Evolutionary conservation across 2,888 invertebrate genomes (phyloP).

Genomic region (Plebejus melissa): DNA sequence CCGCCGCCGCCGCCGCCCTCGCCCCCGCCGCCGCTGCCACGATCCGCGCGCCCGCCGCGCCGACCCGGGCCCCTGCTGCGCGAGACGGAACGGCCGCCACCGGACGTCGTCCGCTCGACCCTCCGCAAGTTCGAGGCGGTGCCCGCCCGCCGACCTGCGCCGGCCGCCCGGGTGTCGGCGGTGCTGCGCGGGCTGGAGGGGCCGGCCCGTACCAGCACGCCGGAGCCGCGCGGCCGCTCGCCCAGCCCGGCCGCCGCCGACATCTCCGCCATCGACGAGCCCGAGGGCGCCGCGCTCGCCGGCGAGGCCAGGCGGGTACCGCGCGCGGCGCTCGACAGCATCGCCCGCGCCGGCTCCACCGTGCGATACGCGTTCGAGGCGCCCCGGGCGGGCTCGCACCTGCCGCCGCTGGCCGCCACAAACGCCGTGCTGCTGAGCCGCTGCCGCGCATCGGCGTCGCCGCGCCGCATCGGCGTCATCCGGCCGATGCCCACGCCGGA

Average conservation of each 20-base stretch:
- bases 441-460: conserved; percentile 52
- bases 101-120: conserved; percentile 92
- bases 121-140: conserved; percentile 89
- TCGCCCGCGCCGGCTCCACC: conserved; percentile 83
- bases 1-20: conserved; percentile 48
- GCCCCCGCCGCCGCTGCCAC: conserved; percentile 74
- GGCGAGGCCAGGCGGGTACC: conserved; percentile 66
- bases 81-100: conserved; percentile 90
- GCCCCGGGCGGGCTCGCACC: conserved; percentile 53
- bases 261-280: conserved; percentile 47
- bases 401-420: conserved; percentile 62
- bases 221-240: conserved; percentile 51
- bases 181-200: conserved; percentile 60
- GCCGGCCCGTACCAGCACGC: conserved; percentile 54
- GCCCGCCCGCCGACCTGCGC: conserved; percentile 75
- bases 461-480: conserved; percentile 77
- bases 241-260: conserved; percentile 45
- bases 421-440: conserved; percentile 61
- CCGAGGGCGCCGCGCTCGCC: conserved; percentile 47
- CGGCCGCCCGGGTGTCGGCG: conserved; percentile 70
- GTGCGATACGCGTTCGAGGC: conserved; percentile 80
- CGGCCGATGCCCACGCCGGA: conserved; percentile 66
- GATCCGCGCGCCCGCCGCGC: conserved; percentile 51
- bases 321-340: conserved; percentile 81
- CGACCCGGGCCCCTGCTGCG: conserved; percentile 82